These are phyloP conservation scores for Eretmocerus hayati DNA, from an alignment of 2,888 invertebrate genomes.

Conservation along the genomic window DNA sequence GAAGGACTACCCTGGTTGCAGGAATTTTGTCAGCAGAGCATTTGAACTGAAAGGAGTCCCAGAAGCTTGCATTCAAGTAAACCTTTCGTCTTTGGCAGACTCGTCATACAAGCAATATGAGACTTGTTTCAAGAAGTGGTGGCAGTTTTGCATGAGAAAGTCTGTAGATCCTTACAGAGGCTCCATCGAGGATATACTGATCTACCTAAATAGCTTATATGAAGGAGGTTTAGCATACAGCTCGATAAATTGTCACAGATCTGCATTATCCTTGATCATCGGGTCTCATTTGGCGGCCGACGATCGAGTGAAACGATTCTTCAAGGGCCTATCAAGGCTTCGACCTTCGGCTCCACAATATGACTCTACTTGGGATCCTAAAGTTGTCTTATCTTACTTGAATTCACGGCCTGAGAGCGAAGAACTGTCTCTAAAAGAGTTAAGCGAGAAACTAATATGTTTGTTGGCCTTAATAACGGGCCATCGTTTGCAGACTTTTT, in stretches of 20 bases:
- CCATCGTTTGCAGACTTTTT: slow-evolving; percentile 21
- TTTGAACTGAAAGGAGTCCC: slow-evolving; percentile 9
- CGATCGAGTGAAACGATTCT: slow-evolving; percentile 23
- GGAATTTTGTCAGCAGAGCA: slow-evolving; percentile 8
- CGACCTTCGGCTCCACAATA: slow-evolving; percentile 23
- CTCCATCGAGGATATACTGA: not conserved
- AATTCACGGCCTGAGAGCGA: slow-evolving; percentile 3
- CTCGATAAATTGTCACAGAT: slow-evolving; percentile 12
- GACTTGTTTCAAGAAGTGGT: too few relatives aligned
- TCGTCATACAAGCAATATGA: slow-evolving; percentile 15
- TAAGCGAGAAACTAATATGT: slow-evolving; percentile 13
- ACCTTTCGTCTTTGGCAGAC: slow-evolving; percentile 8
- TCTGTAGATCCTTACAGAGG: not conserved
- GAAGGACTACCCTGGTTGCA: slow-evolving; percentile 13
- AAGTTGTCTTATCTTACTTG: slow-evolving; percentile 14
- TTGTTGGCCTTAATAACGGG: slow-evolving; percentile 17
- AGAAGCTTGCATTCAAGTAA: slow-evolving; percentile 4
- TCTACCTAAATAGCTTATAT: slow-evolving; percentile 4
- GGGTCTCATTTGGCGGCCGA: slow-evolving; percentile 20
- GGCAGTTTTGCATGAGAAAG: slow-evolving; percentile 11
- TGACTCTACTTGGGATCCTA: slow-evolving; percentile 17
- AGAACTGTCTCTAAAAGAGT: slow-evolving; percentile 8
- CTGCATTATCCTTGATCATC: slow-evolving; percentile 19
- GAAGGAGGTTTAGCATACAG: slow-evolving; percentile 3
- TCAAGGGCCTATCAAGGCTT: slow-evolving; percentile 25